Evolutionary conservation across 2,888 invertebrate genomes (phyloP).

Genomic region (Endotricha flammealis): DNA sequence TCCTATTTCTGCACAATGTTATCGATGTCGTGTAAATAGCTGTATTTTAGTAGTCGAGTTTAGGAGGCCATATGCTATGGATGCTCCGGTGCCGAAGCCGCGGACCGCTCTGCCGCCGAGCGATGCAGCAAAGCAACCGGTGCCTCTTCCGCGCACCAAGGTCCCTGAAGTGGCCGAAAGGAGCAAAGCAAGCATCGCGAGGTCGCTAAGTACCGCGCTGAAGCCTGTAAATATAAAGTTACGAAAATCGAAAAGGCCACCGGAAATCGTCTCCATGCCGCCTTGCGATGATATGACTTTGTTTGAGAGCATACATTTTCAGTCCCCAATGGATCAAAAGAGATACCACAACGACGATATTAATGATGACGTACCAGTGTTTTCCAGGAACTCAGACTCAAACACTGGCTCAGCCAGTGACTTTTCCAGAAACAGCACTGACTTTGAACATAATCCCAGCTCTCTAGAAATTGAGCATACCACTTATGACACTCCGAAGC

Average conservation of each 20-base stretch:
- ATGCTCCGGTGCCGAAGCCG: slow-evolving; percentile 66
- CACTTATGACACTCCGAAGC: slow-evolving; percentile 61
- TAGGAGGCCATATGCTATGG: slow-evolving; percentile 37
- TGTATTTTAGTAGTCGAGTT: slow-evolving; percentile 22
- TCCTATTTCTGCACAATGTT: slow-evolving; percentile 31
- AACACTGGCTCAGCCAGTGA: slow-evolving; percentile 54
- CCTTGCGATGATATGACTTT: slow-evolving; percentile 76
- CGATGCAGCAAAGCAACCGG: slow-evolving; percentile 60
- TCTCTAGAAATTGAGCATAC: slow-evolving; percentile 35
- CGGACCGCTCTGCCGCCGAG: slow-evolving; percentile 40
- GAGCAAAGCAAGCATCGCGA: slow-evolving; percentile 58
- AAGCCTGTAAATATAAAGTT: slow-evolving; percentile 73
- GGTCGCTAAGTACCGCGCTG: slow-evolving; percentile 69
- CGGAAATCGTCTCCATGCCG: slow-evolving; percentile 79
- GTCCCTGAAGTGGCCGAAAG: slow-evolving; percentile 43
- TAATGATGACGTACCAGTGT: slow-evolving; percentile 53
- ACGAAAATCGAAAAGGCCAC: slow-evolving; percentile 47
- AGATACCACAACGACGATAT: slow-evolving; percentile 37
- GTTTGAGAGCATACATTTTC: slow-evolving; percentile 82
- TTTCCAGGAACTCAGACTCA: slow-evolving; percentile 59
- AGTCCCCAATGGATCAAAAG: slow-evolving; percentile 78
- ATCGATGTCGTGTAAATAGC: slow-evolving; percentile 30
- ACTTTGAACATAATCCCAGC: slow-evolving; percentile 36
- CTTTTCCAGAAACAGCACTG: slow-evolving; percentile 52
- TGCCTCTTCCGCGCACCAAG: slow-evolving; percentile 74